Conservation (phyloP, 2,888 invertebrate genomes). For the Hemaris fuciformis region DNA sequence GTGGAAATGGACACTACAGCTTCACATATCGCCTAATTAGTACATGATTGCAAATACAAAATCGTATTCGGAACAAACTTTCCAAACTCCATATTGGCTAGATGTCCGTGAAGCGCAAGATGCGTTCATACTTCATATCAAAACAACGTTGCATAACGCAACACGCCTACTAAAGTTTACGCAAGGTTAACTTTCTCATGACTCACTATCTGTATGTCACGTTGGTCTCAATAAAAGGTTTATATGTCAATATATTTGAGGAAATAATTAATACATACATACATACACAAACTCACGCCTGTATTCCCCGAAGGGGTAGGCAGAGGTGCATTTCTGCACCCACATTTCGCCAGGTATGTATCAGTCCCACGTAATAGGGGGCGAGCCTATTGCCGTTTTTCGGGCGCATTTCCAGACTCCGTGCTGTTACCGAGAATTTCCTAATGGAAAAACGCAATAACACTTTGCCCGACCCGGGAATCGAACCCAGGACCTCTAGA, state of each 20-base stretch:
- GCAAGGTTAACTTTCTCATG: slow-evolving; percentile 16
- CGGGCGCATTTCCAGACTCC: no score
- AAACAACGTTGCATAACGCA: slow-evolving; percentile 4
- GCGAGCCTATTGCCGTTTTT: no score
- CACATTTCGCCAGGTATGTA: no score
- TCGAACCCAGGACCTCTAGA: no score
- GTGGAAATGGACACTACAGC: background rate
- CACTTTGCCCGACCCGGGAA: no score
- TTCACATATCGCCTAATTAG: background rate
- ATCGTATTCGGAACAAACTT: background rate
- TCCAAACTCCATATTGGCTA: background rate
- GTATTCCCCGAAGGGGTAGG: no score
- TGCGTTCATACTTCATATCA: background rate
- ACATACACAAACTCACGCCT: no score
- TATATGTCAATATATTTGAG: background rate
- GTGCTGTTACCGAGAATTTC: no score
- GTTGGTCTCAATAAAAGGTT: background rate
- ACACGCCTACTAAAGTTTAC: background rate
- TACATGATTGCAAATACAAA: background rate
- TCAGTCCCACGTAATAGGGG: no score
- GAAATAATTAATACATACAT: no score
- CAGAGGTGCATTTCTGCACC: no score
- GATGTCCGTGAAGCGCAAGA: background rate
- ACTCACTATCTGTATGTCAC: slow-evolving; percentile 16
- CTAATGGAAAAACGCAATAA: no score